phyloP scores from a whole-genome alignment of 2,113 vertebrate species.

The Syrmaticus mikado region DNA sequence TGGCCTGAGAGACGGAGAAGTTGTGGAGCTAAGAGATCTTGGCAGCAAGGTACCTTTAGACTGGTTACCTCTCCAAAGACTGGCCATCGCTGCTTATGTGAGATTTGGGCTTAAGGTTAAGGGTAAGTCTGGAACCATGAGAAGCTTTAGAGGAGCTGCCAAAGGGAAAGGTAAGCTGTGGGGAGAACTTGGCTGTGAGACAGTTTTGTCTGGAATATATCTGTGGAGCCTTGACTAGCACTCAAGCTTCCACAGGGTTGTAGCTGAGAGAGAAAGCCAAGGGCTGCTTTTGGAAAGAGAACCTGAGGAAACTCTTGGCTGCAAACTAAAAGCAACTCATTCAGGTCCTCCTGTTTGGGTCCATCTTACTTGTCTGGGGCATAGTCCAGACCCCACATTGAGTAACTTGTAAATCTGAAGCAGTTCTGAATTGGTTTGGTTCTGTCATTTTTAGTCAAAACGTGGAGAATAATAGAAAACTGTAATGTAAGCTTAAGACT shows the following conservation, averaged over 20 bases:
- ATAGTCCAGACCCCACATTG: neutral
- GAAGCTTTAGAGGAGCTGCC: neutral
- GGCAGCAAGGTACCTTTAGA: neutral
- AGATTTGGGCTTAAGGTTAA: neutral
- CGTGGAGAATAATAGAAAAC: neutral
- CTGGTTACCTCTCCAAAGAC: neutral
- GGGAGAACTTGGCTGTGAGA: neutral
- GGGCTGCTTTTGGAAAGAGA: neutral
- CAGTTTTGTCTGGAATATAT: neutral
- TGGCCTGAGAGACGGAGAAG: neutral
- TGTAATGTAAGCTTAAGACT: neutral
- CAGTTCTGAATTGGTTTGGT: neutral
- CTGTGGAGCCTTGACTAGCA: neutral
- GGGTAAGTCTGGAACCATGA: neutral
- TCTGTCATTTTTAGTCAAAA: accelerated
- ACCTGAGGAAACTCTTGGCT: neutral
- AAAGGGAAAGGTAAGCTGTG: neutral
- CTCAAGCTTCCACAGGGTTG: neutral
- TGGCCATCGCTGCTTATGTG: neutral
- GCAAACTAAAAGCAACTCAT: neutral
- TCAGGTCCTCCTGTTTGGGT: neutral
- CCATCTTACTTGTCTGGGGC: neutral
- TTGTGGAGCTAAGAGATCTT: neutral
- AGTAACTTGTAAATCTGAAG: neutral
- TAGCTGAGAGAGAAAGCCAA: neutral